Evolutionary conservation across 2,888 invertebrate genomes (phyloP), one percentile per base, ranked within the genome.

Genomic region (Xylocampa areola): DNA sequence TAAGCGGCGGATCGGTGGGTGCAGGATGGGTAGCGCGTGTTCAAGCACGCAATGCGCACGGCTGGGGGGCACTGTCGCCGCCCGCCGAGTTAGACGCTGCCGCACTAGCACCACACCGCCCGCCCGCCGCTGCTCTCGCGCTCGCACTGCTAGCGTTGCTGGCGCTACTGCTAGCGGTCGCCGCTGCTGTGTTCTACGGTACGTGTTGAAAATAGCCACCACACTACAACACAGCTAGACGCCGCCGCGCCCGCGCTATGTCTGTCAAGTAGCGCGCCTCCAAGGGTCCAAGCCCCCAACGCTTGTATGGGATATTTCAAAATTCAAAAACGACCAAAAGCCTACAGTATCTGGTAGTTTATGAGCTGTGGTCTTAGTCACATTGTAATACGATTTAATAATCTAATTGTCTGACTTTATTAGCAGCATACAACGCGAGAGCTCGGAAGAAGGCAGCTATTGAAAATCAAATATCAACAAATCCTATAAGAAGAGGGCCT

Each of bases 1-100:
- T 98, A 19, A 95, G 95, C 7, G 96, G 96, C 11, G 89, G 96
- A 45, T 94, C 95, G 48, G 94, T 95, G 0, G 94, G 95, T 10
- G 94, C 96, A 10, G 97, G 97, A 1, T 95, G 96, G 72, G 96
- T 95, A 16, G 95, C 95, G 55, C 95, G 97, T 7, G 97, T 97
- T 40, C 95, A 96, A 60, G 98, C 98, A 0, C 92, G 94, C 53
- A 98, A 98, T 87, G 91, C 94, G 2, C 96, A 97, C 85, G 98
- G 98, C 16, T 97, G 97, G 96, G 97, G 98, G 57, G 94, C 95
- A 11, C 96, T 96, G 85, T 98, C 97, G 66, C 90, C 94, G 67
- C 90, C 95, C 43, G 97, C 96, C 69, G 94, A 94, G 23, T 93
- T 91, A 44, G 77, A 76, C 59, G 83, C 85, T 8, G 77, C 84